Base-by-base conservation (phyloP, 2,797 vertebrate species). In the Chaenodraco wilsoni region DNA sequence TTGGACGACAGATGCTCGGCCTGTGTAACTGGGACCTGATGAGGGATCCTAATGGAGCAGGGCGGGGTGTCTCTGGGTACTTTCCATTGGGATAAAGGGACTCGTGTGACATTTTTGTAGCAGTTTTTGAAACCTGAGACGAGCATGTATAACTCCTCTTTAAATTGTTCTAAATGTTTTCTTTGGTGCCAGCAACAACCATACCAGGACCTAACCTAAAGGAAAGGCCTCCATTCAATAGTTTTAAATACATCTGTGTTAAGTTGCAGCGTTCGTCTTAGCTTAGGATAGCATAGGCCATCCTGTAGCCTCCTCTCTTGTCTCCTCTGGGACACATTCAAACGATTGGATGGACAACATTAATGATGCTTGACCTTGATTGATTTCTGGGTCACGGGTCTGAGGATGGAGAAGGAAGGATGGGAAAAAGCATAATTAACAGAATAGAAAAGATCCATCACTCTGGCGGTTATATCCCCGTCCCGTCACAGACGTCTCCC, bases 1-100 rank as follows among this genome's bases (percentile, higher is more conserved):
- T 63, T 67, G 54, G 50, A 15, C 14, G 60, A 70, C 81, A 84
- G 76, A 76, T 81, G 78, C 68, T 61, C 16, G 3, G 45, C 40
- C 77, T 15, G 63, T 57, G 58, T 44, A 16, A 19, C 45, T 3
- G 3, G 51, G 43, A 19, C 60, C 40, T 9, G 21, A 44, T 46
- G 45, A 72, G 40, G 54, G 45, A 48, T 72, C 58, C 44, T 51
- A 10, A 48, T 44, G 45, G 49, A 41, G 70, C 50, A 3, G 67
- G 16, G 48, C n/a, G 44, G 48, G 49, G 60, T 13, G 17, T 51
- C 61, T 48, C 44, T 44, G n/a, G 19, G 19, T 62, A 9, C 41
- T 60, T 40, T 2, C 33, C 19, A 19, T 55, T 66, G 31, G 1
- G 11, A 9, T 16, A 13, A 33, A 6, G 0, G 11, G 49, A 13